These are phyloP conservation scores for Pandemis corylana DNA, from an alignment of 2,888 invertebrate species.

Conservation along the genomic window DNA sequence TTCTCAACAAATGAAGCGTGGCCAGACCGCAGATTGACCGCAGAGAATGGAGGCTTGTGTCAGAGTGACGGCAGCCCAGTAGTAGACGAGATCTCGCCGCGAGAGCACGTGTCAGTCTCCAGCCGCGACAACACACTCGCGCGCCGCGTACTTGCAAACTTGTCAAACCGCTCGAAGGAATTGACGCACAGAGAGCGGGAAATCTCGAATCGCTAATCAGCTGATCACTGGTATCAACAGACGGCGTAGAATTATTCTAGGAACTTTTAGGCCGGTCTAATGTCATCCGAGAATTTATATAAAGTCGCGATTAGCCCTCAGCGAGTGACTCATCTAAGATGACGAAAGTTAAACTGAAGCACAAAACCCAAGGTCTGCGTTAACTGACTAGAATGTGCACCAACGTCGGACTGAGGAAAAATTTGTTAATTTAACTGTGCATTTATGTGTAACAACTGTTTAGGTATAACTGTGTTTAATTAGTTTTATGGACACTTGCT, in stretches of 20 bases:
- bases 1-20: slow-evolving; percentile 86
- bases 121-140: slow-evolving; percentile 38
- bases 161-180: slow-evolving; percentile 16
- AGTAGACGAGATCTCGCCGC: slow-evolving; percentile 75
- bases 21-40: slow-evolving; percentile 85
- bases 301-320: slow-evolving; percentile 56
- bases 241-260: slow-evolving; percentile 51
- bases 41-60: slow-evolving; percentile 85
- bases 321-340: slow-evolving; percentile 80
- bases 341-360: slow-evolving; percentile 83
- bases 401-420: slow-evolving; percentile 63
- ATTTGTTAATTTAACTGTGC: slow-evolving; percentile 45
- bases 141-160: slow-evolving; percentile 23
- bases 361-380: slow-evolving; percentile 64
- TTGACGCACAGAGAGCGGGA: slow-evolving; percentile 62
- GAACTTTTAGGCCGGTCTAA: slow-evolving; percentile 52
- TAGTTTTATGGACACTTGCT: slow-evolving; percentile 18
- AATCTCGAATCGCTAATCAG: slow-evolving; percentile 65
- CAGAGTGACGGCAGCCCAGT: slow-evolving; percentile 83
- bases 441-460: slow-evolving; percentile 27
- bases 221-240: slow-evolving; percentile 66
- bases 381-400: slow-evolving; percentile 60
- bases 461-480: slow-evolving; percentile 18
- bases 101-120: slow-evolving; percentile 67
- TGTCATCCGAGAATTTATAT: slow-evolving; percentile 61